Evolutionary conservation across 2,797 vertebrate species (phyloP), one percentile per base, ranked within the genome.

Genomic region (Anas capensis): DNA sequence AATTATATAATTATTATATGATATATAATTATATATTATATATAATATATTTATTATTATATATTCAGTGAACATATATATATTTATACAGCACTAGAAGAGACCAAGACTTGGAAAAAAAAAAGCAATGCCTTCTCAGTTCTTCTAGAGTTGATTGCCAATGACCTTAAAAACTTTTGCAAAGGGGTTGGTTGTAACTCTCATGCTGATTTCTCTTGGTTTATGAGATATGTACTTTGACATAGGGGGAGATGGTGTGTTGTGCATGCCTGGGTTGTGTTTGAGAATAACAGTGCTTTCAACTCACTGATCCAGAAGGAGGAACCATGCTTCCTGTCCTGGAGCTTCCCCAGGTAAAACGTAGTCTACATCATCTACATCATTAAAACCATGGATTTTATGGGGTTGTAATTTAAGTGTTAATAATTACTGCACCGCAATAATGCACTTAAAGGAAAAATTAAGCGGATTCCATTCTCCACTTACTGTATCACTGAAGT

Each of bases 381-480:
- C n/a, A 31, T 81, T 56, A 71, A 91, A 90, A 18, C 21, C 18
- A 1, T 0, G 3, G 66, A 21, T 93, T 61, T 91, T 46, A 26
- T 51, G 40, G 65, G 29, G 12, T 75, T 80, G 33, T 54, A 29
- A 26, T 6, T 1, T 3, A 13, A 40, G 7, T 2, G 3, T 62
- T 78, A 60, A 5, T 58, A 82, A 86, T 12, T 34, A 49, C 31
- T 48, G 18, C 24, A 29, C 20, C 40, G 53, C 7, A 8, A 31
- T 69, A 71, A 29, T 61, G 26, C 24, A 29, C 26, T 75, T 87
- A 20, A 69, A 91, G 48, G 26, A 57, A 68, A 72, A 89, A 72
- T n/a, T 4, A 65, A 92, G 58, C 69, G 73, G 61, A 11, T 92
- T 54, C 84, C 42, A 8, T 80, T 93, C 68, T 82, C 56, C 23